phyloP scores from a whole-genome alignment of 1,140 invertebrate species.

The Pogonus chalceus region DNA sequence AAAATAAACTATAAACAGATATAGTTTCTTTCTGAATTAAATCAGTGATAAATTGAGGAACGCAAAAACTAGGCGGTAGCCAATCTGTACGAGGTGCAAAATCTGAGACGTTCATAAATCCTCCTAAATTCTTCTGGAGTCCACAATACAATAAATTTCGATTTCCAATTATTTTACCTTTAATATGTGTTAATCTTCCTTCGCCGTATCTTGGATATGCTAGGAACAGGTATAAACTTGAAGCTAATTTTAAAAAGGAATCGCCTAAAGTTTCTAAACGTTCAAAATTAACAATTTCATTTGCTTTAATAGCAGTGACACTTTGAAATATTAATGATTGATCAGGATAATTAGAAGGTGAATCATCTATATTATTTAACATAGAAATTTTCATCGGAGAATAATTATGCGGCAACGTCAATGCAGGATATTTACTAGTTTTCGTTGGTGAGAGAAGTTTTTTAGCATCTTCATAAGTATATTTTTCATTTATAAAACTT shows the following conservation, averaged over 20 bases:
- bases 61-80: conserved; percentile 53
- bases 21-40: conserved; percentile 16
- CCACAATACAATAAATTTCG: conserved; percentile 64
- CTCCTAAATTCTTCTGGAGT: conserved; percentile 40
- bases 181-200: conserved; percentile 64
- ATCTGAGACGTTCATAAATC: conserved; percentile 49
- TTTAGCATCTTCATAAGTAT: conserved; percentile 14
- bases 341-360: conserved; percentile 15
- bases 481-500: conserved; percentile 39
- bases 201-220: conserved; percentile 60
- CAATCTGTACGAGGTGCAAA: conserved; percentile 58
- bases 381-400: background rate
- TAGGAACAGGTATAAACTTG: conserved; percentile 61
- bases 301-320: conserved; percentile 56
- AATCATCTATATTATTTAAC: background rate
- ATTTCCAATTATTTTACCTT: conserved; percentile 71
- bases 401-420: conserved; percentile 25
- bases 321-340: conserved; percentile 42
- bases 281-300: conserved; percentile 76
- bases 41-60: conserved; percentile 27
- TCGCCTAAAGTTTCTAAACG: conserved; percentile 79
- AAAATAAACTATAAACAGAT: conserved; percentile 30
- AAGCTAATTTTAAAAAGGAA: conserved; percentile 75
- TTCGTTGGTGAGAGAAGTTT: conserved; percentile 14
- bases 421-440: conserved; percentile 18